Evolutionary conservation across 2,113 vertebrate genomes (phyloP).

Genomic region (Dromas ardeola): DNA sequence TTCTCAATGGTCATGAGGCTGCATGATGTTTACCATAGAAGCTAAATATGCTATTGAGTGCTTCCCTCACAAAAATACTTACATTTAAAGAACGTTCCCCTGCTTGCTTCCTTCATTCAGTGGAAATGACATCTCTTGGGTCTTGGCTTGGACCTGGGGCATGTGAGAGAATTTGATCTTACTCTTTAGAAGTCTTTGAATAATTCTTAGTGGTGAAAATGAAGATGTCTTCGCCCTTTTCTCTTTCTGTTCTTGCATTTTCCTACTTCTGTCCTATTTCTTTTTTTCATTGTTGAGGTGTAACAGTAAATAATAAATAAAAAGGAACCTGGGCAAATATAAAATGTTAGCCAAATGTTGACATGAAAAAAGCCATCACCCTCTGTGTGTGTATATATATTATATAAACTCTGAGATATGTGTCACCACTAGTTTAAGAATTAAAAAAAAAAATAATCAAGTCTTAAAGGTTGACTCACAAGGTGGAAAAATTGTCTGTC

Average conservation of each 20-base stretch:
- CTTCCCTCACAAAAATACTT: neutral
- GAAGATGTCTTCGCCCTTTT: neutral
- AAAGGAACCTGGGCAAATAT: neutral
- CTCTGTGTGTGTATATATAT: neutral
- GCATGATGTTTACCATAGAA: neutral
- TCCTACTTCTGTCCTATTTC: neutral
- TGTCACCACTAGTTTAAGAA: slow-evolving; percentile 1
- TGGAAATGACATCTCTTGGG: neutral
- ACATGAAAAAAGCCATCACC: neutral
- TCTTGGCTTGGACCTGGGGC: neutral
- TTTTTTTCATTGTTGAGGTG: neutral
- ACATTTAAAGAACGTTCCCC: neutral
- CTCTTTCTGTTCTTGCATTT: neutral
- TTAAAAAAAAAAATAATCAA: neutral
- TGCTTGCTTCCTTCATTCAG: neutral
- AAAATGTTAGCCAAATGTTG: neutral
- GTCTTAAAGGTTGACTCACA: slow-evolving; percentile 39
- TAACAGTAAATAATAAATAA: neutral
- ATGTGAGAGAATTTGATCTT: neutral
- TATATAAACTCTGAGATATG: neutral
- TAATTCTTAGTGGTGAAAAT: neutral
- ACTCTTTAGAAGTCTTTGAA: neutral
- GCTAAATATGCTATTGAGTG: neutral
- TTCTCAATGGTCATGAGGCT: neutral
- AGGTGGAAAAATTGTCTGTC: neutral